A percentile compares a stretch with the other conserved stretches of the same genome.
phyloP scores from a whole-genome alignment of 2,888 invertebrate genomes.

The Heteropelma amictum region DNA sequence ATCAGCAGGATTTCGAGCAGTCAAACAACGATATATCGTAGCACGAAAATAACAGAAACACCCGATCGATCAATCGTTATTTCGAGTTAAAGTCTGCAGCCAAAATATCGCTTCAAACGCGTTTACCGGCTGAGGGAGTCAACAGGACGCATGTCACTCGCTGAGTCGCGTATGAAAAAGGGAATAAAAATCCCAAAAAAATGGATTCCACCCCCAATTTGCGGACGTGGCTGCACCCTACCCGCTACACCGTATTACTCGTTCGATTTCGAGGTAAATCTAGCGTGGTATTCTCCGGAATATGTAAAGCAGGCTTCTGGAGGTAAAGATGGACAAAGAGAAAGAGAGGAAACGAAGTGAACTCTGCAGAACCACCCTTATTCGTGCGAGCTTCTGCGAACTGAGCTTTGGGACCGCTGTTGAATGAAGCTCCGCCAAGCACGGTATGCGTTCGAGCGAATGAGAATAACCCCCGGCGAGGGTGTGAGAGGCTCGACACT shows the following conservation, averaged over 20 bases:
- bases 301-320: conserved; percentile 26
- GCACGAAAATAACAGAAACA: no score
- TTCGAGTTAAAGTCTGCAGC: no score
- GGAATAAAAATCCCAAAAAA: no score
- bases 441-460: conserved; percentile 36
- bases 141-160: no score
- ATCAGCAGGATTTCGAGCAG: no score
- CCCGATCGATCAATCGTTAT: no score
- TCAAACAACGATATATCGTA: no score
- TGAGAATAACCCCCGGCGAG: conserved; percentile 12
- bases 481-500: neutral
- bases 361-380: neutral
- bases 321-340: neutral
- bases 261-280: conserved; percentile 47
- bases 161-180: no score
- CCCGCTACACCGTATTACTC: neutral
- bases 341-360: neutral
- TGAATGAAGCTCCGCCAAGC: conserved; percentile 36
- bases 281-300: conserved; percentile 31
- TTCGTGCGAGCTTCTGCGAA: conserved; percentile 1
- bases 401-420: neutral
- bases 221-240: no score
- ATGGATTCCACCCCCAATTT: neutral
- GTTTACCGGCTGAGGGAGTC: no score
- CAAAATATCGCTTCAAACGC: no score